Conservation (phyloP, 2,113 vertebrate species). For the Periophthalmodon schlosseri region DNA sequence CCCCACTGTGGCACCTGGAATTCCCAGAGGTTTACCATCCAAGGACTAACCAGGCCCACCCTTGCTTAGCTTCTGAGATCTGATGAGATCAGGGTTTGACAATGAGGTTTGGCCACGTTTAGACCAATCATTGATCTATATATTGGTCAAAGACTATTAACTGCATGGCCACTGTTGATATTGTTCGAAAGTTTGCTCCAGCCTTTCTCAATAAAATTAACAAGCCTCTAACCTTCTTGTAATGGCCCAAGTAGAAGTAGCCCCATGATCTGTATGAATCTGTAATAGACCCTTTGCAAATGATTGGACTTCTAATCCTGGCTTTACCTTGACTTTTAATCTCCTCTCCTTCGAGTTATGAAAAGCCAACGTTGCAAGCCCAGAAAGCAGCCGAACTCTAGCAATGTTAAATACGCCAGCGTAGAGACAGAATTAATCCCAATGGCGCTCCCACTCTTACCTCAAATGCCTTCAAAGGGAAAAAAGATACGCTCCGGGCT, state of each 20-base stretch:
- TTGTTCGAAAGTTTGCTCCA: not conserved
- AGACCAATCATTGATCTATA: too few relatives aligned
- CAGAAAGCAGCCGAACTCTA: not conserved
- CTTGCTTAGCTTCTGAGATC: too few relatives aligned
- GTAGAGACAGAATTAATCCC: conserved; percentile 4
- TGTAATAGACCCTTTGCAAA: not conserved
- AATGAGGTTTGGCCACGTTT: too few relatives aligned
- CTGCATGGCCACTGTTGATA: not conserved
- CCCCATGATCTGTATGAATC: not conserved
- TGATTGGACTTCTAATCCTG: not conserved
- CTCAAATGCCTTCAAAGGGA: conserved; percentile 11
- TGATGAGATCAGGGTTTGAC: too few relatives aligned
- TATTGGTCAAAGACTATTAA: too few relatives aligned
- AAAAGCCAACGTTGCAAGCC: not conserved
- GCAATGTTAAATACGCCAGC: conserved; percentile 4
- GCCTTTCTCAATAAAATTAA: not conserved
- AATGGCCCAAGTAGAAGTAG: not conserved
- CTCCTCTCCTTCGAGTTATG: not conserved
- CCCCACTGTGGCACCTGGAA: too few relatives aligned
- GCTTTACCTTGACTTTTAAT: conserved; percentile 1
- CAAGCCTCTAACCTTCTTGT: not conserved
- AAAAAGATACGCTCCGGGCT: not conserved
- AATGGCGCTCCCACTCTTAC: not conserved
- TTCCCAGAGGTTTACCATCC: too few relatives aligned
- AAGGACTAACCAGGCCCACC: too few relatives aligned